These are phyloP conservation scores for Tuberolachnus salignus DNA, from an alignment of 2,888 invertebrate genomes.

Conservation along the genomic window DNA sequence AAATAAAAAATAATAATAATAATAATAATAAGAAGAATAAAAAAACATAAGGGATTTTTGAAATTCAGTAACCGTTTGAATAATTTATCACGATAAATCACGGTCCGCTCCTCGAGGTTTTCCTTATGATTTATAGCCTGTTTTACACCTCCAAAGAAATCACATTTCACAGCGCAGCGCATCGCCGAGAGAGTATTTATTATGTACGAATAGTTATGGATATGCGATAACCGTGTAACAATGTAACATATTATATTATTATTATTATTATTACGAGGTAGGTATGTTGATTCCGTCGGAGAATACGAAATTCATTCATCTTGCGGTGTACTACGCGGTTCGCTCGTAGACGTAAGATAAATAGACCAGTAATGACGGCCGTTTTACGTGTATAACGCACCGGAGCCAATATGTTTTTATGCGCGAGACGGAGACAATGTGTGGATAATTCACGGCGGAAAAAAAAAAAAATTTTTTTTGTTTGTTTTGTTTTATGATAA, in stretches of 20 bases:
- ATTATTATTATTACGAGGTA: not conserved
- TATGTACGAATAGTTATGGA: not conserved
- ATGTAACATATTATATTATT: not conserved
- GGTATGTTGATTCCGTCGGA: no score
- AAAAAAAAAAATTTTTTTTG: no score
- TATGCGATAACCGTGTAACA: not conserved
- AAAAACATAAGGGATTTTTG: conserved; percentile 5
- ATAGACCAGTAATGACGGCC: not conserved
- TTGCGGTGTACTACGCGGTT: no score
- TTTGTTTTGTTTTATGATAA: no score
- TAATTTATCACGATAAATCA: conserved; percentile 40
- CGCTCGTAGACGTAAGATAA: no score
- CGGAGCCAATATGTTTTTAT: no score
- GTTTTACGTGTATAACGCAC: no score
- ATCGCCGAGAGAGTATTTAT: not conserved
- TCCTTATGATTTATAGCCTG: conserved; percentile 10
- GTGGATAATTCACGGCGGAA: no score
- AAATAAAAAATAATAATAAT: no score
- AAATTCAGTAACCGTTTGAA: conserved; percentile 31
- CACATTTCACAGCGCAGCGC: not conserved
- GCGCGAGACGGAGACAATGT: no score
- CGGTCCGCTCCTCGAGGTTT: not conserved
- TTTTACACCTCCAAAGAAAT: conserved; percentile 13
- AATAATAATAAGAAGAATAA: no score
- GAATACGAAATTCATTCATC: no score